Evolutionary conservation across 35 echinoderm and acorn worm species (phyloP).

Genomic region (Amphiura filiformis): DNA sequence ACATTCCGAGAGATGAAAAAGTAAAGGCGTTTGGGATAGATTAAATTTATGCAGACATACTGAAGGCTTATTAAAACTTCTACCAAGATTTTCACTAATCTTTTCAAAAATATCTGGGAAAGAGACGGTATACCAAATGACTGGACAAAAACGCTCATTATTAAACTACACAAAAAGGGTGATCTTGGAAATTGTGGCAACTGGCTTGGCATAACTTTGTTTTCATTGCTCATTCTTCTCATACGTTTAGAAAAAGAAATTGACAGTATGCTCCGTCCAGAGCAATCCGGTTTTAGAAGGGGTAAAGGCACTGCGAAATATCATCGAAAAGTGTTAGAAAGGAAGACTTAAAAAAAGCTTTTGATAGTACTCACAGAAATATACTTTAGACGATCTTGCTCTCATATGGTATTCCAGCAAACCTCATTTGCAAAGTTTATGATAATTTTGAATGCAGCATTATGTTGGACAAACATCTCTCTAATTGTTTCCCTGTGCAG

Average conservation of each 20-base stretch:
- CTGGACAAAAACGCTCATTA: too few species aligned
- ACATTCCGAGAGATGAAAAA: too few species aligned
- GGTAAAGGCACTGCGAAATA: background rate
- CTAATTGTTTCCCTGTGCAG: constrained; percentile 14
- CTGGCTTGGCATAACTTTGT: constrained; percentile 31
- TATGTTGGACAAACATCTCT: background rate
- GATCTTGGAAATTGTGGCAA: constrained; percentile 34
- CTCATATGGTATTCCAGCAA: constrained; percentile 4
- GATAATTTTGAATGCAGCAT: background rate
- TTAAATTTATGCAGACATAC: too few species aligned
- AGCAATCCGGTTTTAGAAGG: background rate
- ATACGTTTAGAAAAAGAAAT: background rate
- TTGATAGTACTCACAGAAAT: background rate
- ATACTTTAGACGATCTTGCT: background rate
- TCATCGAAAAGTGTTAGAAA: background rate
- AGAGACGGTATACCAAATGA: too few species aligned
- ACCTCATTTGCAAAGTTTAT: background rate
- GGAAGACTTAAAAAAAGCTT: background rate
- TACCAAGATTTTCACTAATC: too few species aligned
- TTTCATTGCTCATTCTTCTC: background rate
- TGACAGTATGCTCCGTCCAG: background rate
- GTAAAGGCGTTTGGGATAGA: too few species aligned
- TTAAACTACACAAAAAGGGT: too few species aligned
- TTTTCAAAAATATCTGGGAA: too few species aligned
- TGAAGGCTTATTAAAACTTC: too few species aligned